Evolutionary conservation across 2,888 invertebrate species (phyloP).

Genomic region (Desoria tigrina): DNA sequence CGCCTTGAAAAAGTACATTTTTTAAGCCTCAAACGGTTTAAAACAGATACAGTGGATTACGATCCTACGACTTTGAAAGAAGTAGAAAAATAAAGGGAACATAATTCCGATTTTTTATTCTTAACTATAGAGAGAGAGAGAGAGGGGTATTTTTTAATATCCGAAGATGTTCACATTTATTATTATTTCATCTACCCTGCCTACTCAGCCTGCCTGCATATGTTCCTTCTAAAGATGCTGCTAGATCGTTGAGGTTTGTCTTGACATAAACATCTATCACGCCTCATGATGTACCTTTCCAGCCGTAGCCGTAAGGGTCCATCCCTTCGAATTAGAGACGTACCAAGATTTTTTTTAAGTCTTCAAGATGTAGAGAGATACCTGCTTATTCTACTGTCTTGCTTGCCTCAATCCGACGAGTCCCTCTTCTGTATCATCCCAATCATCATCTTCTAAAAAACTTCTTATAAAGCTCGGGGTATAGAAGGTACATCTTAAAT

Average conservation of each 20-base stretch:
- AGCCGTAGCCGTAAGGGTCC: constrained; percentile 50
- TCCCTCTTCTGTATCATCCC: constrained; percentile 3
- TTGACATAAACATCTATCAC: constrained; percentile 52
- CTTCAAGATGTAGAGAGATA: background rate
- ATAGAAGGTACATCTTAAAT: too few relatives aligned
- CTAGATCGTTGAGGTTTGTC: constrained; percentile 26
- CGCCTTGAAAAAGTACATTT: background rate
- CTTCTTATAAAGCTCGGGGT: too few relatives aligned
- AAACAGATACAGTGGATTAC: background rate
- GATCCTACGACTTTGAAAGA: too few relatives aligned
- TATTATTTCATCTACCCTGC: background rate
- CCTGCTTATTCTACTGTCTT: background rate
- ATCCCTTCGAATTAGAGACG: constrained; percentile 14
- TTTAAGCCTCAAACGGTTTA: background rate
- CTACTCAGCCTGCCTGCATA: constrained; percentile 13
- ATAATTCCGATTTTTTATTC: too few relatives aligned
- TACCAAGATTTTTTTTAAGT: too few relatives aligned
- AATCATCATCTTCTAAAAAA: constrained; percentile 5
- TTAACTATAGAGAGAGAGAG: too few relatives aligned
- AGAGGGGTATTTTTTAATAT: too few relatives aligned
- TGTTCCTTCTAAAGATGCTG: constrained; percentile 12
- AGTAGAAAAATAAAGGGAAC: too few relatives aligned
- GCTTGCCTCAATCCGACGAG: background rate
- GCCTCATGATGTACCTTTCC: constrained; percentile 36
- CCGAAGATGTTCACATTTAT: too few relatives aligned